phyloP scores from a whole-genome alignment of 2,888 invertebrate species.

The Rotaria magnacalcarata region DNA sequence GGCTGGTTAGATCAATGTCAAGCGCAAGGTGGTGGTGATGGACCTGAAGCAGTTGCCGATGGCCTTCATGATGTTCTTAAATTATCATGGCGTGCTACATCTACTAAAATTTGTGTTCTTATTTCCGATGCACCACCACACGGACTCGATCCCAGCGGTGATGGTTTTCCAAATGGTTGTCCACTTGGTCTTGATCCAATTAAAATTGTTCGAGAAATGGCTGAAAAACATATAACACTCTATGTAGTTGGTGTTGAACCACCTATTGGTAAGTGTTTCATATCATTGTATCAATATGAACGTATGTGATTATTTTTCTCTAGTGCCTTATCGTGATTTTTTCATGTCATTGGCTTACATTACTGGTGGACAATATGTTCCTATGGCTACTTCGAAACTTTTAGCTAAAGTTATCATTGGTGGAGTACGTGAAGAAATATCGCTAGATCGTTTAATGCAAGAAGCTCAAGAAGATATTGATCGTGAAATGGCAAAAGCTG shows the following conservation, averaged over 20 bases:
- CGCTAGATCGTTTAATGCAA: constrained; percentile 52
- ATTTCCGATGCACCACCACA: background rate
- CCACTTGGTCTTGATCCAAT: background rate
- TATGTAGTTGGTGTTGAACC: background rate
- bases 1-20: constrained; percentile 50
- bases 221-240: background rate
- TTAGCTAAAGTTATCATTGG: constrained; percentile 53
- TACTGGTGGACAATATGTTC: constrained; percentile 55
- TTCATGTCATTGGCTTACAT: constrained; percentile 52
- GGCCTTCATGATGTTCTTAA: constrained; percentile 53
- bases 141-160: constrained; percentile 50
- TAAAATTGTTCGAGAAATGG: background rate
- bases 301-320: constrained; percentile 46
- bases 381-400: constrained; percentile 50
- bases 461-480: constrained; percentile 50
- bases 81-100: constrained; percentile 52
- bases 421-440: constrained; percentile 54
- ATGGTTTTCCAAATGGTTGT: constrained; percentile 49
- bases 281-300: background rate
- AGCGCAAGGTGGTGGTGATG: constrained; percentile 53
- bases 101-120: constrained; percentile 48
- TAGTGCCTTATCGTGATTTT: constrained; percentile 52
- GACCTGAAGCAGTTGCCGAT: constrained; percentile 54
- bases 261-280: background rate
- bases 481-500: constrained; percentile 47